A percentile compares a stretch with the other conserved stretches of the same genome.
phyloP scores from a whole-genome alignment of 2,113 vertebrate genomes.

The Entomyzon cyanotis region DNA sequence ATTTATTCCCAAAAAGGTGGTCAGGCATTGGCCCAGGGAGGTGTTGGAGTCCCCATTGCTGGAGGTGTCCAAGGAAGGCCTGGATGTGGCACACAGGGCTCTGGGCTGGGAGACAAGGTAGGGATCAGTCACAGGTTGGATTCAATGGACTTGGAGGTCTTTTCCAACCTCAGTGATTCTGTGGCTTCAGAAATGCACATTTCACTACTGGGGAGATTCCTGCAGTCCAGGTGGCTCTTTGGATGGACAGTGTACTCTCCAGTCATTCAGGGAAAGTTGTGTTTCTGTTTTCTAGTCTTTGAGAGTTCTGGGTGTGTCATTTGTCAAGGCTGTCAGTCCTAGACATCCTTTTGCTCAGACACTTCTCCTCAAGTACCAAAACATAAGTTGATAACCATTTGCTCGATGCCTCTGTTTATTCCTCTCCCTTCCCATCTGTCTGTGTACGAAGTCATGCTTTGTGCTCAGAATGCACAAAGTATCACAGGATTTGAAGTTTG shows the following conservation, averaged over 20 bases:
- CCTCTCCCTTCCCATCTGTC: not conserved
- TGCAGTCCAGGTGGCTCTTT: not conserved
- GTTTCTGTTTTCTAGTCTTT: not conserved
- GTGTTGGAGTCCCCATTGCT: not conserved
- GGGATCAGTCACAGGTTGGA: not conserved
- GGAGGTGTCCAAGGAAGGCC: not conserved
- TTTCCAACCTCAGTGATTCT: not conserved
- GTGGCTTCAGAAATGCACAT: not conserved
- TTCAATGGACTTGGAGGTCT: not conserved
- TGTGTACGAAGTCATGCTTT: not conserved
- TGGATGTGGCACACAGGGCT: not conserved
- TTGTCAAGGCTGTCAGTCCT: not conserved
- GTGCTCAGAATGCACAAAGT: not conserved
- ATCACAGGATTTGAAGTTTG: not conserved
- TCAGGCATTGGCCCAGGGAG: not conserved
- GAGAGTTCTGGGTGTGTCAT: not conserved
- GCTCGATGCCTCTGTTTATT: not conserved
- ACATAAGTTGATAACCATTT: not conserved
- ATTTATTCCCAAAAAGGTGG: not conserved
- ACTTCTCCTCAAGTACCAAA: not conserved
- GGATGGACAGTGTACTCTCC: not conserved
- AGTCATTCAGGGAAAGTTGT: accelerated
- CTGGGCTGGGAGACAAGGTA: not conserved
- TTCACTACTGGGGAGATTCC: not conserved
- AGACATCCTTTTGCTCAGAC: not conserved